Conservation (phyloP, 2,888 invertebrate genomes). For the Serrognathus titanus region DNA sequence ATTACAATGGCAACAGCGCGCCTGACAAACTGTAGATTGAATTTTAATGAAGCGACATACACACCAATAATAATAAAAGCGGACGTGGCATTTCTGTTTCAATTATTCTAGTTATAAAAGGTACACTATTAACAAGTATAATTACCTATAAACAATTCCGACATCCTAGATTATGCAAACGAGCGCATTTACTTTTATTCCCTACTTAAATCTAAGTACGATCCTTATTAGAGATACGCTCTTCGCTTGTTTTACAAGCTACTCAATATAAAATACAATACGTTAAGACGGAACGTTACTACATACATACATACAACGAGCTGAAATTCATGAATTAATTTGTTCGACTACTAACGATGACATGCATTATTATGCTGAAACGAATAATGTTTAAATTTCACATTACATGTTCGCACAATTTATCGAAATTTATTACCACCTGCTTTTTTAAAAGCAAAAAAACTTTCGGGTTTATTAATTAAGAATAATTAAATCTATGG, state of each 20-base stretch:
- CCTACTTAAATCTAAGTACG: constrained; percentile 27
- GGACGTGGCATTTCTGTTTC: constrained; percentile 17
- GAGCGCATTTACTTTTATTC: constrained; percentile 30
- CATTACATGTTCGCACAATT: too few relatives aligned
- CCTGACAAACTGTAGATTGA: constrained; percentile 1
- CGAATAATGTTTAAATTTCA: too few relatives aligned
- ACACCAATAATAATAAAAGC: constrained; percentile 6
- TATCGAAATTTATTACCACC: too few relatives aligned
- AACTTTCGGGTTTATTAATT: too few relatives aligned
- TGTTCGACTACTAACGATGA: constrained; percentile 9
- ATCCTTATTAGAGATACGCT: constrained; percentile 22
- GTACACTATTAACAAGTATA: constrained; percentile 27
- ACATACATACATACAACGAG: constrained; percentile 1
- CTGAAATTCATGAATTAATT: constrained; percentile 14
- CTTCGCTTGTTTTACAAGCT: constrained; percentile 14
- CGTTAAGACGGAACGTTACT: constrained; percentile 7
- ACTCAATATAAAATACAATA: constrained; percentile 15
- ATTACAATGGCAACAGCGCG: not conserved
- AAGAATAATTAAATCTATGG: too few relatives aligned
- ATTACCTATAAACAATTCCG: constrained; percentile 28
- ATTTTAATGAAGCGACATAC: constrained; percentile 2
- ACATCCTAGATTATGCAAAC: constrained; percentile 33
- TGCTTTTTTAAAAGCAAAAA: too few relatives aligned
- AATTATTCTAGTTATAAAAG: constrained; percentile 25
- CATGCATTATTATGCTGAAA: too few relatives aligned